Conservation (phyloP, 2,797 vertebrate genomes). For the Molossus molossus region DNA sequence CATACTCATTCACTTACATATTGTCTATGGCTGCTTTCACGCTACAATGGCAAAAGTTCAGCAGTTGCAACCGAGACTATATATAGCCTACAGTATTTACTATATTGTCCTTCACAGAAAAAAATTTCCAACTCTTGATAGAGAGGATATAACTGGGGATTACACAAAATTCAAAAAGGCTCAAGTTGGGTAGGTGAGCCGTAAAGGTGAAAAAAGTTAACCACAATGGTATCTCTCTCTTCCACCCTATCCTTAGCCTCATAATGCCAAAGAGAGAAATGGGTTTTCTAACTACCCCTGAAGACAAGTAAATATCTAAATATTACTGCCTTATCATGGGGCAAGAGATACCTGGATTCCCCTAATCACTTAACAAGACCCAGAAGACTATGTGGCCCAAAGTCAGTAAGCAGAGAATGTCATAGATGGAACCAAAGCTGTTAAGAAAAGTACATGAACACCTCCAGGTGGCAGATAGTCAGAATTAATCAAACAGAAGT, state of each 20-base stretch:
- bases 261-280: not conserved
- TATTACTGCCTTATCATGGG: not conserved
- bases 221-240: not conserved
- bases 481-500: constrained; percentile 57
- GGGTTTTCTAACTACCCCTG: not conserved
- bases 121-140: not conserved
- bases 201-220: constrained; percentile 19
- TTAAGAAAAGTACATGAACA: constrained; percentile 8
- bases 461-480: constrained; percentile 23
- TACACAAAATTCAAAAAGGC: constrained; percentile 47
- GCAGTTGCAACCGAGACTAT: not conserved
- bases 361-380: constrained; percentile 31
- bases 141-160: not conserved
- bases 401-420: not conserved
- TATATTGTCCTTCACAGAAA: constrained; percentile 51
- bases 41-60: constrained; percentile 3
- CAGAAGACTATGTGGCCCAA: not conserved
- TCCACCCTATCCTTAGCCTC: not conserved
- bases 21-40: not conserved
- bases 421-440: not conserved
- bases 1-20: constrained; percentile 30
- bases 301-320: constrained; percentile 10
- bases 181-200: not conserved
- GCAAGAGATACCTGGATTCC: not conserved
- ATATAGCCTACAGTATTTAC: constrained; percentile 58